phyloP scores from a whole-genome alignment of 2,113 vertebrate species.

The Pygoscelis adeliae region DNA sequence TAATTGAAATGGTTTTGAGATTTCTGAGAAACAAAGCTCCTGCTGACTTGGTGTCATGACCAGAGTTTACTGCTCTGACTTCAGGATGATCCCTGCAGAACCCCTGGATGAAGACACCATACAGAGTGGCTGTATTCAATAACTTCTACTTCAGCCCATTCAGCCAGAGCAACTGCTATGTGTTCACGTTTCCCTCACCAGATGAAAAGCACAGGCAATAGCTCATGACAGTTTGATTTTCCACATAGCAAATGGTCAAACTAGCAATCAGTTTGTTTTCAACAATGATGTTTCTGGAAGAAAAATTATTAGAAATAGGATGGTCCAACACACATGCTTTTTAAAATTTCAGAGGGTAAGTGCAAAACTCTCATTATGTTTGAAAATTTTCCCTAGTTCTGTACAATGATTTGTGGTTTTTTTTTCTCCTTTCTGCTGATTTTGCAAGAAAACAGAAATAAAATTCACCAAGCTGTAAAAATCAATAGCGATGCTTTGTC shows the following conservation, averaged over 20 bases:
- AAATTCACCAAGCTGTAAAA: conserved; percentile 37
- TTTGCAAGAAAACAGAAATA: conserved; percentile 9
- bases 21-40: not conserved
- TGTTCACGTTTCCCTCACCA: not conserved
- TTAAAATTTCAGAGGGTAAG: not conserved
- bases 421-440: not conserved
- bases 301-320: not conserved
- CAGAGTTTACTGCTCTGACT: not conserved
- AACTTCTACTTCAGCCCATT: not conserved
- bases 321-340: not conserved
- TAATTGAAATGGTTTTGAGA: not conserved
- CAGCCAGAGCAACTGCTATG: not conserved
- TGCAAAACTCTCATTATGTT: not conserved
- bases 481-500: conserved; percentile 23
- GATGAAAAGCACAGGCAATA: not conserved
- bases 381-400: not conserved
- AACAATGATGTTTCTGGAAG: not conserved
- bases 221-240: not conserved
- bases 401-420: not conserved
- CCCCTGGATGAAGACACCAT: not conserved
- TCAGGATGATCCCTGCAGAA: not conserved
- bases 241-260: not conserved
- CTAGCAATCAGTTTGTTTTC: not conserved
- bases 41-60: not conserved
- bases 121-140: not conserved